A percentile compares a stretch with the other conserved stretches of the same genome.
Evolutionary conservation across 2,113 vertebrate genomes (phyloP).

Genomic region (Hirundichthys speculiger): DNA sequence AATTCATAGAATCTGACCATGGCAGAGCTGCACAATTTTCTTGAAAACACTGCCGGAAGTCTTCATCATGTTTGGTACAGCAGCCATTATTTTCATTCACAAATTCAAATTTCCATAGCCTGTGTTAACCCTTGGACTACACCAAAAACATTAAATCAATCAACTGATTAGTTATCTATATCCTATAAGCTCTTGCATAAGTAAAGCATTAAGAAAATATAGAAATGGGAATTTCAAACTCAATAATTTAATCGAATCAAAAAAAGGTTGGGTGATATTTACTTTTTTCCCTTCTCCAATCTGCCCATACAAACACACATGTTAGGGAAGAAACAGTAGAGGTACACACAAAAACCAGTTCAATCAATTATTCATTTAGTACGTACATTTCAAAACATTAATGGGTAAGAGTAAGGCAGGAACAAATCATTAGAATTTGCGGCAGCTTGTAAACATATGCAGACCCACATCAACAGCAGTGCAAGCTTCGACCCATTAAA

Average conservation of each 20-base stretch:
- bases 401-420: conserved; percentile 27
- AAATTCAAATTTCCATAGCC: conserved; percentile 4
- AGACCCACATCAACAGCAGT: conserved; percentile 22
- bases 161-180: too few relatives aligned
- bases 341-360: background rate
- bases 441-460: conserved; percentile 25
- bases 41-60: background rate
- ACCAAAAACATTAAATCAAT: background rate
- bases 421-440: conserved; percentile 20
- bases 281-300: too few relatives aligned
- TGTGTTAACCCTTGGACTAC: background rate
- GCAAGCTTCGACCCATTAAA: conserved; percentile 29
- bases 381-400: conserved; percentile 40
- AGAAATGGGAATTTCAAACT: too few relatives aligned
- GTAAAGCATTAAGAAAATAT: too few relatives aligned
- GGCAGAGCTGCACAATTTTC: background rate
- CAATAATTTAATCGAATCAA: too few relatives aligned
- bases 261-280: too few relatives aligned
- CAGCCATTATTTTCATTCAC: conserved; percentile 35
- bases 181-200: too few relatives aligned
- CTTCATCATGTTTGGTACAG: conserved; percentile 12
- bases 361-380: background rate
- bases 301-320: too few relatives aligned
- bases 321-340: too few relatives aligned
- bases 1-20: conserved; percentile 3